Conservation (phyloP, 1,140 invertebrate genomes). For the Coelopa frigida region DNA sequence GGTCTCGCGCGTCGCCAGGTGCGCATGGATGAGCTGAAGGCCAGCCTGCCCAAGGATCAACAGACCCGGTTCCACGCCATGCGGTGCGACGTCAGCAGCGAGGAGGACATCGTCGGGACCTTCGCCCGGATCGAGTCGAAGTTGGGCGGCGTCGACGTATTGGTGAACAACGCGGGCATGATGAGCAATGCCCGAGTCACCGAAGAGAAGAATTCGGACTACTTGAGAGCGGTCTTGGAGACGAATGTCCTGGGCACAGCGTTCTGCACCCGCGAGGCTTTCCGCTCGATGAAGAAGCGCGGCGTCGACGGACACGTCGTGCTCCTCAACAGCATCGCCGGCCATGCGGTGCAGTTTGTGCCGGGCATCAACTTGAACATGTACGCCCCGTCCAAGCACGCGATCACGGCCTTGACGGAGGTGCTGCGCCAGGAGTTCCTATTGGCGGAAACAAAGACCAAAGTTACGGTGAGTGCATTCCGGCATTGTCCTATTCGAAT, state of each 20-base stretch:
- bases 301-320: slow-evolving; percentile 56
- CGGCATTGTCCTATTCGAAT: too few relatives aligned
- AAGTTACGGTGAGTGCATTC: slow-evolving; percentile 51
- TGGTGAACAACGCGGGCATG: slow-evolving; percentile 70
- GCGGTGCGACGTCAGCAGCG: slow-evolving; percentile 59
- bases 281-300: slow-evolving; percentile 56
- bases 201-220: background rate
- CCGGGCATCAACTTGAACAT: slow-evolving; percentile 32
- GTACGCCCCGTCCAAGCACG: slow-evolving; percentile 54
- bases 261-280: slow-evolving; percentile 55
- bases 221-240: slow-evolving; percentile 45
- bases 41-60: slow-evolving; percentile 13
- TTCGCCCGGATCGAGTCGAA: slow-evolving; percentile 53
- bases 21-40: slow-evolving; percentile 46
- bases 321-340: slow-evolving; percentile 13
- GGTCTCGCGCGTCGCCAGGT: slow-evolving; percentile 58
- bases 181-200: slow-evolving; percentile 57
- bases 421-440: slow-evolving; percentile 51
- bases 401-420: slow-evolving; percentile 53
- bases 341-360: slow-evolving; percentile 9
- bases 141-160: slow-evolving; percentile 56
- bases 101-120: slow-evolving; percentile 53
- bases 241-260: slow-evolving; percentile 59
- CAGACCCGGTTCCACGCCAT: slow-evolving; percentile 44
- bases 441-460: slow-evolving; percentile 49